Conservation (phyloP, 2,797 vertebrate genomes). For the Syngnathus acus region DNA sequence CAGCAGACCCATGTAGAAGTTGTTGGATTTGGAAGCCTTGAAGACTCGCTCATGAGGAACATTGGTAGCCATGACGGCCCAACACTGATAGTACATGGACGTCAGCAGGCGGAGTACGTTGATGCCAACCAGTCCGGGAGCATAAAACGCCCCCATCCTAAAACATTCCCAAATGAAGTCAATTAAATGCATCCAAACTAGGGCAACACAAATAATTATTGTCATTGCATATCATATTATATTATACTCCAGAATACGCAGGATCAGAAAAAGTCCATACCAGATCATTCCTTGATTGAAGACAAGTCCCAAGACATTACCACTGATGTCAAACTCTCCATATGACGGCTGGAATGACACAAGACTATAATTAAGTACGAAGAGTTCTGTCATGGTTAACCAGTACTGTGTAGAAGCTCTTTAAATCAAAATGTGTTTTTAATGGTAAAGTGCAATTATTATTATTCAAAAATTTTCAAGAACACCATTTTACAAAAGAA, state of each 20-base stretch:
- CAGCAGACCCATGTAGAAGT: slow-evolving; percentile 97
- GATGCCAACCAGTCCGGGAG: slow-evolving; percentile 90
- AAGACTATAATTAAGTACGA: neutral
- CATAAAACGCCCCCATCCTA: slow-evolving; percentile 99
- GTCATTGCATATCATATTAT: neutral
- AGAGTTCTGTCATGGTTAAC: neutral
- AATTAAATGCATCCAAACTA: neutral
- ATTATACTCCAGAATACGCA: neutral
- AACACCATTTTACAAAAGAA: too few species aligned
- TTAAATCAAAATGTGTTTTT: neutral
- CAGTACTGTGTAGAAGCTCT: neutral
- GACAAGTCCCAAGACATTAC: slow-evolving; percentile 91
- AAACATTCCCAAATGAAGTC: slow-evolving; percentile 1
- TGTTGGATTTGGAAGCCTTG: slow-evolving; percentile 97
- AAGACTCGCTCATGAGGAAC: slow-evolving; percentile 94
- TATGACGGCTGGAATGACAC: slow-evolving; percentile 83
- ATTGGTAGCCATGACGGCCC: slow-evolving; percentile 97
- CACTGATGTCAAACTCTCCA: slow-evolving; percentile 96
- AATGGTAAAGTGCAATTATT: too few species aligned
- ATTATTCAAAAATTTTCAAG: too few species aligned
- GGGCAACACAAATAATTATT: neutral
- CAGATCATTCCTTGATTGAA: slow-evolving; percentile 99
- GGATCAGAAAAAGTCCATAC: slow-evolving; percentile 58
- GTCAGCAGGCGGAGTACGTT: slow-evolving; percentile 91
- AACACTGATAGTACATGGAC: slow-evolving; percentile 99